These are phyloP conservation scores for Haemorhous mexicanus DNA, from an alignment of 2,113 vertebrate genomes.

Conservation along the genomic window DNA sequence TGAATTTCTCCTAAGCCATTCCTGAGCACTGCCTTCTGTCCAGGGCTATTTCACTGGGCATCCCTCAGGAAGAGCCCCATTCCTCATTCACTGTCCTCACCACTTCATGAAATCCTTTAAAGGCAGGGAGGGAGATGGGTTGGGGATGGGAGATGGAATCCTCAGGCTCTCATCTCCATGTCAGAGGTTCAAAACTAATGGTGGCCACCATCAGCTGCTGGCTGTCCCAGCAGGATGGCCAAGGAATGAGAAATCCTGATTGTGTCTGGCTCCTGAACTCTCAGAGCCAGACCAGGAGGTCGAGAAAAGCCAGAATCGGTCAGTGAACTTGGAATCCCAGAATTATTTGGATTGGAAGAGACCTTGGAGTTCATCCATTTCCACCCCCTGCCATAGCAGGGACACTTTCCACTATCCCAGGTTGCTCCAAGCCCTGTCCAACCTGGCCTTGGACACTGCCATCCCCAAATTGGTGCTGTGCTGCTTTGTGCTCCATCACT, in stretches of 20 bases:
- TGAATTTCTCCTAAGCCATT: not conserved
- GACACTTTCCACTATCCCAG: not conserved
- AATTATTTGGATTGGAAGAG: not conserved
- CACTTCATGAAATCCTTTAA: not conserved
- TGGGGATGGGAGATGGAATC: not conserved
- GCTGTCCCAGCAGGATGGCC: not conserved
- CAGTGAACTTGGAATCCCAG: not conserved
- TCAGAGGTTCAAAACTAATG: slow-evolving; percentile 20
- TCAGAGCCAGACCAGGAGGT: not conserved
- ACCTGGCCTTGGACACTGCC: not conserved
- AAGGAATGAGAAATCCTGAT: not conserved
- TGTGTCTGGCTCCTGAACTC: not conserved
- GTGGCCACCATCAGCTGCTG: not conserved
- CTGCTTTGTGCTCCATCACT: not conserved
- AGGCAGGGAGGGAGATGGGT: not conserved
- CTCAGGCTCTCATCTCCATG: not conserved
- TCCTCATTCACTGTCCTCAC: not conserved
- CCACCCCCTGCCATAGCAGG: not conserved
- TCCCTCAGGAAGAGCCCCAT: not conserved
- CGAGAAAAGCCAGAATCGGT: not conserved
- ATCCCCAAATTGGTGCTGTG: not conserved
- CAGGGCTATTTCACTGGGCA: not conserved
- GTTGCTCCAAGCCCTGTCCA: not conserved
- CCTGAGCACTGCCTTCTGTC: not conserved
- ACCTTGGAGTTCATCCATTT: not conserved